Base-by-base conservation (phyloP, 1,140 invertebrate genomes). In the Bicyclus anynana region DNA sequence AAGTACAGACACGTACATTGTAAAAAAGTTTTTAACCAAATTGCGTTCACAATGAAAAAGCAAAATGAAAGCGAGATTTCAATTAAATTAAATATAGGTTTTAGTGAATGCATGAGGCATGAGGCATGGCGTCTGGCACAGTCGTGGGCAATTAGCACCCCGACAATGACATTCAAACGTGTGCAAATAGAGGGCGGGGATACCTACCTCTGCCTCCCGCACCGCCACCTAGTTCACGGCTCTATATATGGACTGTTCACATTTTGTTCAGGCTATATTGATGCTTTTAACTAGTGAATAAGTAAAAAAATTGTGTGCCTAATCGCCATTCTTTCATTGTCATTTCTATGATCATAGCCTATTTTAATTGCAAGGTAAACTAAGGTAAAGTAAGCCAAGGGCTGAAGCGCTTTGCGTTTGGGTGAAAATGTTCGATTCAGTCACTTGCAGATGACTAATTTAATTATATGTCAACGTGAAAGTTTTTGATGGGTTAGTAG, bases 131-230 rank as follows among this genome's bases (percentile, higher is more conserved):
- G 51, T 46, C 50, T 48, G 62, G 53, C 62, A 57, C 65, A 68
- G 62, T 70, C 62, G 69, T 46, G 57, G 67, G 62, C 76, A 81
- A 80, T 81, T 83, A 83, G 77, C 70, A 69, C 67, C 55, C 59
- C 73, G 74, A 83, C 80, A 83, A 83, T 83, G 80, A 80, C 80
- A 83, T 81, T 81, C 80, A 84, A 76, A 78, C 72, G 72, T 80
- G 77, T 80, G 75, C 78, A 80, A 84, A 81, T 84, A 80, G 69
- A 74, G 62, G 37, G 65, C 65, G 59, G 44, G 48, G 61, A 23
- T 59, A 59, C 48, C 59, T 60, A 17, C 37, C 12, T 5, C 33
- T 9, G 59, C 59, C 58, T 61, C 59, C 55, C 68, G 40, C 61
- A 53, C 59, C 52, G 27, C 49, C 42, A n/a, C 51, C 53, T 14